Percentiles rank a stretch among this genome's conserved stretches.
Conservation (phyloP, 2,888 invertebrate species). For the Mechanitis mazaeus region DNA sequence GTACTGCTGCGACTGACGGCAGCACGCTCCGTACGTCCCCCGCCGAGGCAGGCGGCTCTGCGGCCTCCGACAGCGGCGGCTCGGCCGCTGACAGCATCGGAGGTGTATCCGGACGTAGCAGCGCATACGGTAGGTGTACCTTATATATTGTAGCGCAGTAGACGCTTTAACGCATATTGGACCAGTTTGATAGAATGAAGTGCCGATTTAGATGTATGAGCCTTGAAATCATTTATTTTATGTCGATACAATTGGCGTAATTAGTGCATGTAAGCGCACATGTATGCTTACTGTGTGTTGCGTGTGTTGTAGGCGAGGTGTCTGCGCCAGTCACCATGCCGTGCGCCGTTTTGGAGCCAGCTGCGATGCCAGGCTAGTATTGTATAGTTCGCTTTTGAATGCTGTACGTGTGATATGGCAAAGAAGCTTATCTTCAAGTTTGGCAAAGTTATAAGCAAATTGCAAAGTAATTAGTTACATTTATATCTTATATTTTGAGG, state of each 20-base stretch:
- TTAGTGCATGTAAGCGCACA: constrained; percentile 10
- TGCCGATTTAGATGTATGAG: not conserved
- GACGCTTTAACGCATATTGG: not conserved
- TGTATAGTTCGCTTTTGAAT: constrained; percentile 4
- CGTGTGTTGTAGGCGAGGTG: constrained; percentile 62
- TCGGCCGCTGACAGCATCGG: constrained; percentile 95
- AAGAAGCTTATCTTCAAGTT: no score
- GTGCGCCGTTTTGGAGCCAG: constrained; percentile 44
- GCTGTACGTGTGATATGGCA: constrained; percentile 2
- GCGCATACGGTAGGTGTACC: constrained; percentile 82
- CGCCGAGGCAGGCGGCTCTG: constrained; percentile 68
- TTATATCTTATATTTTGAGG: not conserved
- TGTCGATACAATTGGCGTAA: constrained; percentile 1
- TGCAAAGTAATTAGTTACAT: not conserved
- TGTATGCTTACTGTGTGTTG: constrained; percentile 25
- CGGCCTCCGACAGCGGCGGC: constrained; percentile 91
- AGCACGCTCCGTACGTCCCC: constrained; percentile 85
- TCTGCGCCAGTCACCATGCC: constrained; percentile 50
- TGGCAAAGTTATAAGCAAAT: no score
- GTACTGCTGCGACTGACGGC: constrained; percentile 96
- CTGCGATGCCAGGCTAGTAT: constrained; percentile 58
- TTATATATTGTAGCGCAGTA: no score
- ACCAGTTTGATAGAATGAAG: not conserved
- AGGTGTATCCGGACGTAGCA: constrained; percentile 95
- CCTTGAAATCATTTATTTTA: not conserved